Conservation (phyloP, 2,113 vertebrate genomes). For the Circaetus cinerascens region DNA sequence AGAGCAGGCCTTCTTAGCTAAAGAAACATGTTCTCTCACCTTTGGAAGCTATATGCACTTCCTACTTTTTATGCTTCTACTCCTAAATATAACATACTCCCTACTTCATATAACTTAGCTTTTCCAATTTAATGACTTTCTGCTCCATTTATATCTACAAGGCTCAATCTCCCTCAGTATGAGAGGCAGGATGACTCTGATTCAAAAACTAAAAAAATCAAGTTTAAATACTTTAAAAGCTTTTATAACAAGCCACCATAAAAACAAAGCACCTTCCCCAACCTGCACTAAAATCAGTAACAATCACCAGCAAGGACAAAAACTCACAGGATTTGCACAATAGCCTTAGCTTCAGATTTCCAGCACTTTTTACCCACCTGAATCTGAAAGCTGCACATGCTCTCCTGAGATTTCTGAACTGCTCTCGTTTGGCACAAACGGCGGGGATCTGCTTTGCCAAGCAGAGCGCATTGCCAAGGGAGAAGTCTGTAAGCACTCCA, state of each 20-base stretch:
- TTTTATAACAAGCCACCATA: not conserved
- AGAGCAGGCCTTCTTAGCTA: not conserved
- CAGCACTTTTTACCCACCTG: not conserved
- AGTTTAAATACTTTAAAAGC: not conserved
- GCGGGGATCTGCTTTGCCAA: not conserved
- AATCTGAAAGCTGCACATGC: not conserved
- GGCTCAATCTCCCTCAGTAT: not conserved
- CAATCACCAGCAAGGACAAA: not conserved
- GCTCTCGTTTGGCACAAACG: not conserved
- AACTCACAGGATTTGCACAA: not conserved
- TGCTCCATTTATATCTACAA: not conserved
- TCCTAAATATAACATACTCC: not conserved
- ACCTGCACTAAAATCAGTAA: not conserved
- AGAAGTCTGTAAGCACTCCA: not conserved
- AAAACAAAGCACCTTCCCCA: not conserved
- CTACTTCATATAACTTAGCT: not conserved
- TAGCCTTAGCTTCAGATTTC: not conserved
- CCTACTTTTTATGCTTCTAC: not conserved
- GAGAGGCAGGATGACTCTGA: not conserved
- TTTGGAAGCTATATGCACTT: not conserved
- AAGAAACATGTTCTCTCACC: not conserved
- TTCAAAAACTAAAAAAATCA: not conserved
- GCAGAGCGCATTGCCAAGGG: not conserved
- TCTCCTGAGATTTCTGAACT: conserved; percentile 3
- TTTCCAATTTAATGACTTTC: not conserved